These are phyloP conservation scores for Aelia acuminata DNA, from an alignment of 2,888 invertebrate species.

Conservation along the genomic window DNA sequence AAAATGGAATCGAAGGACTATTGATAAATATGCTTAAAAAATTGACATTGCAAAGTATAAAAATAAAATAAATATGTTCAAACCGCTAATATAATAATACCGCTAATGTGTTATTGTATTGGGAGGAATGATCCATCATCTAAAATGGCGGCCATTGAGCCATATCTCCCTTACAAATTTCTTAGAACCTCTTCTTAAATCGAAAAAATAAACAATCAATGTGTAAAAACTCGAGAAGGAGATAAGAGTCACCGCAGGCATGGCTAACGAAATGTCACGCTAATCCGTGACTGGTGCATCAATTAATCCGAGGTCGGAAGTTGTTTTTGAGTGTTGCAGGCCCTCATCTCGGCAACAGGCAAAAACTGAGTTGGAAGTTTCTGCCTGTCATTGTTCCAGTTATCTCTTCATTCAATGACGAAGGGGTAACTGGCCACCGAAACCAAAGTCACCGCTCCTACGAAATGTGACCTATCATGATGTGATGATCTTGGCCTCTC, in stretches of 20 bases:
- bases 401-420: neutral
- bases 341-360: neutral
- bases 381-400: neutral
- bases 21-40: too few relatives aligned
- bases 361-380: neutral
- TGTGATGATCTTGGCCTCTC: neutral
- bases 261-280: constrained; percentile 27
- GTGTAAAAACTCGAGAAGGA: neutral
- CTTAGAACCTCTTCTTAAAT: neutral
- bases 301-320: constrained; percentile 13
- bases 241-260: constrained; percentile 12
- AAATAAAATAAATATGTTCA: too few relatives aligned
- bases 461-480: neutral
- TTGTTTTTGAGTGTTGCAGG: neutral
- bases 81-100: too few relatives aligned
- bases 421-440: neutral
- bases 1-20: too few relatives aligned
- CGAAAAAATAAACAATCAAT: neutral
- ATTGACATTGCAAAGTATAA: too few relatives aligned
- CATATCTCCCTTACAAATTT: neutral
- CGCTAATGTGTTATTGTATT: too few relatives aligned
- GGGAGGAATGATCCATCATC: too few relatives aligned
- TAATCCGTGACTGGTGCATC: constrained; percentile 37
- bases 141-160: neutral
- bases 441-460: neutral